Base-by-base conservation (phyloP, 2,113 vertebrate species). In the human (Homo sapiens) region DNA sequence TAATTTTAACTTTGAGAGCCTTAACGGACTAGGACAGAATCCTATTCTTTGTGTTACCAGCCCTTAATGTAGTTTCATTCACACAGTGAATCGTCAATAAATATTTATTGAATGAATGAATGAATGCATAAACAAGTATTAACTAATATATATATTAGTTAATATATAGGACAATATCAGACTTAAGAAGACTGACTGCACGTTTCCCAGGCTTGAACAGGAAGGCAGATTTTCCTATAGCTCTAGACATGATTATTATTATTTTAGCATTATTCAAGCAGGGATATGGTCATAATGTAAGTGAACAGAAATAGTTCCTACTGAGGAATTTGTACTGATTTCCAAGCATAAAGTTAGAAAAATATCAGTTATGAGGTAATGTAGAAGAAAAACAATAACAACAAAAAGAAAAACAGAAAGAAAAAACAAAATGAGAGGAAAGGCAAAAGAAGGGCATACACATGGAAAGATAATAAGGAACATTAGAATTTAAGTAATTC, bases 261-360 rank as follows among this genome's bases (percentile, higher is more conserved):
- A 25, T 55, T 89, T 89, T 86, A 52, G 22, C 12, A 68, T 73
- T 83, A 57, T 87, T 85, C 40, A 93, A 73, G 3, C 38, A 93
- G 40, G 38, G 16, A 4, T 64, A 22, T 72, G 13, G 12, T 43
- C 17, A 72, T 93, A 91, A 68, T 35, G 22, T 85, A 95, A 97
- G 6, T 70, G 10, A 84, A 57, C 11, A 94, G 48, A 83, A 81
- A 50, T 85, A 32, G 14, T 61, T 90, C 18, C 18, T 89, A 61
- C 1, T 79, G 52, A 96, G 75, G 20, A 97, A 90, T 92, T 94
- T 72, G 50, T 90, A 66, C 79, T 76, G 45, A 84, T 66, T n/a
- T 95, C 17, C n/a, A 87, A 92, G 89, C 27, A 61, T 25, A 94
- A 91, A 86, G 73, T 82, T 85, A 76, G 43, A 93, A 93, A 70